These are phyloP conservation scores for Xenotilapia flavipinnis DNA, from an alignment of 2,113 vertebrate genomes.

Conservation along the genomic window DNA sequence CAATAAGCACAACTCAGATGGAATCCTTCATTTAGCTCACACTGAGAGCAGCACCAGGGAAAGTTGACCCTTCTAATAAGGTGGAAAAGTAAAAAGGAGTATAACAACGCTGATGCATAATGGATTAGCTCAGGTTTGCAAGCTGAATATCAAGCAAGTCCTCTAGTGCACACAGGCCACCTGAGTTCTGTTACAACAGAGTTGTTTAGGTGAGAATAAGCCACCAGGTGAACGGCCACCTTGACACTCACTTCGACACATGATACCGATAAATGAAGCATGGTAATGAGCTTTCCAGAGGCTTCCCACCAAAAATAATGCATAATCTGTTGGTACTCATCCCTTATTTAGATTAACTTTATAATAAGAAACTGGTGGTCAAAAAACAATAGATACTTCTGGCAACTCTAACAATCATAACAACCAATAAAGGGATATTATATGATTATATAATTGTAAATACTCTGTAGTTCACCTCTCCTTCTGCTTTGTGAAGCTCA, in stretches of 20 bases:
- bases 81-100: constrained; percentile 30
- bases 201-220: constrained; percentile 59
- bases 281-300: constrained; percentile 56
- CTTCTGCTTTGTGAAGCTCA: neutral
- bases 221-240: constrained; percentile 42
- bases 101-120: constrained; percentile 62
- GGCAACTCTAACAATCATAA: neutral
- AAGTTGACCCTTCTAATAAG: constrained; percentile 52
- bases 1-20: constrained; percentile 49
- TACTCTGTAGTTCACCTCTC: neutral
- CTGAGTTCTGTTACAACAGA: constrained; percentile 54
- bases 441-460: neutral
- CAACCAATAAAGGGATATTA: neutral
- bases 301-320: constrained; percentile 22
- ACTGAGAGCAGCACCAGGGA: constrained; percentile 14
- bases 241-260: constrained; percentile 46
- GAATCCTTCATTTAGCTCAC: constrained; percentile 55
- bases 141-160: constrained; percentile 57
- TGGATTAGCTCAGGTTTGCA: constrained; percentile 52
- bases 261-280: constrained; percentile 66
- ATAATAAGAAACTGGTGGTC: neutral
- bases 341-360: constrained; percentile 4
- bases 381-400: neutral
- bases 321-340: constrained; percentile 27
- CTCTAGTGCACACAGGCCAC: constrained; percentile 16